Conservation (phyloP, 2,113 vertebrate genomes). For the Tapirus terrestris region DNA sequence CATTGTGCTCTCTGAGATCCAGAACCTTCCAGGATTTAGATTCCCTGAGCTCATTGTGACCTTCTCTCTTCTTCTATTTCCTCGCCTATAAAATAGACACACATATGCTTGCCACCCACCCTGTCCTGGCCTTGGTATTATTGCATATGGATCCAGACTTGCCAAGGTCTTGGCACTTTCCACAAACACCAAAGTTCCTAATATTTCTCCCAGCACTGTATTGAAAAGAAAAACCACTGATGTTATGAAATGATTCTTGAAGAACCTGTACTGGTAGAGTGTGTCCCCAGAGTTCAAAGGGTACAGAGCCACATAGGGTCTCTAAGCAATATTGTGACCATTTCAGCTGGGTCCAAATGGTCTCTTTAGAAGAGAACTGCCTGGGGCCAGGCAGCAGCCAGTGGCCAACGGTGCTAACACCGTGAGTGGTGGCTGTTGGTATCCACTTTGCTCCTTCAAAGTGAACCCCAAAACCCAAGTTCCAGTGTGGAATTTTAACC, state of each 20-base stretch:
- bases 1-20: neutral
- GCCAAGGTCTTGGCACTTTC: neutral
- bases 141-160: neutral
- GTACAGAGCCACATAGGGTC: neutral
- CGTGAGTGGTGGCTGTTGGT: neutral
- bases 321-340: neutral
- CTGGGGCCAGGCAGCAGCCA: neutral
- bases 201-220: neutral
- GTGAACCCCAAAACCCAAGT: neutral
- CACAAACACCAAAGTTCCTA: neutral
- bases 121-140: neutral
- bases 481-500: neutral
- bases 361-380: neutral
- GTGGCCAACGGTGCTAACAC: rapidly evolving
- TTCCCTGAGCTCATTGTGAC: neutral
- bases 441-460: neutral
- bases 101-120: neutral
- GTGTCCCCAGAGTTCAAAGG: neutral
- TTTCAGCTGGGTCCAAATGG: neutral
- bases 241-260: neutral
- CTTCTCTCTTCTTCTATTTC: neutral
- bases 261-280: neutral
- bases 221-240: neutral
- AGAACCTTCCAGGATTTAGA: neutral
- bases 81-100: neutral